Conservation (phyloP, 2,888 invertebrate genomes). For the Drosophila anomalata region DNA sequence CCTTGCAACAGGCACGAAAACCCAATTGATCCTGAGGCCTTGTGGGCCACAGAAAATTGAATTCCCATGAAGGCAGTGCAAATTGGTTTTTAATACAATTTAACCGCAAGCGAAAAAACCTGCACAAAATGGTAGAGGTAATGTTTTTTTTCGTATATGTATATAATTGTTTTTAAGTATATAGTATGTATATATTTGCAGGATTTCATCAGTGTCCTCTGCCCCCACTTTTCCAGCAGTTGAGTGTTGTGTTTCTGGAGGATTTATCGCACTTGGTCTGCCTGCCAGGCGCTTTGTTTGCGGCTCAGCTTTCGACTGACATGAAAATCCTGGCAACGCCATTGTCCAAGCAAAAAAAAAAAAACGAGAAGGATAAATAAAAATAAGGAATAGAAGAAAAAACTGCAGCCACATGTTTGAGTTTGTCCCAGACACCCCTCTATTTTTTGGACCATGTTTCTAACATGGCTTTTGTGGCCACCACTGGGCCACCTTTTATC, state of each 20-base stretch:
- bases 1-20: slow-evolving; percentile 14
- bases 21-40: slow-evolving; percentile 41
- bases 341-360: slow-evolving; percentile 42
- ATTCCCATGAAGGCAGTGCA: slow-evolving; percentile 61
- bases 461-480: slow-evolving; percentile 59
- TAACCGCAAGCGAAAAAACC: slow-evolving; percentile 40
- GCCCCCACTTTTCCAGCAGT: background rate
- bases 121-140: slow-evolving; percentile 16
- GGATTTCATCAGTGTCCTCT: background rate
- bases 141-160: slow-evolving; percentile 24
- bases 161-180: slow-evolving; percentile 26
- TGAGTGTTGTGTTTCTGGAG: slow-evolving; percentile 63
- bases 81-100: slow-evolving; percentile 49
- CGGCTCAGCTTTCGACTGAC: slow-evolving; percentile 63
- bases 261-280: slow-evolving; percentile 75
- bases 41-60: slow-evolving; percentile 65
- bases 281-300: slow-evolving; percentile 69
- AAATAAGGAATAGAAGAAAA: slow-evolving; percentile 29
- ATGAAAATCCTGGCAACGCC: slow-evolving; percentile 70
- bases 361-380: slow-evolving; percentile 10
- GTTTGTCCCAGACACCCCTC: slow-evolving; percentile 30
- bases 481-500: slow-evolving; percentile 24
- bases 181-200: slow-evolving; percentile 21
- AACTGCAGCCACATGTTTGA: slow-evolving; percentile 74
- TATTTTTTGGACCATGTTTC: slow-evolving; percentile 17